Evolutionary conservation across 1,140 invertebrate species (phyloP).

Genomic region (Coelopa frigida): DNA sequence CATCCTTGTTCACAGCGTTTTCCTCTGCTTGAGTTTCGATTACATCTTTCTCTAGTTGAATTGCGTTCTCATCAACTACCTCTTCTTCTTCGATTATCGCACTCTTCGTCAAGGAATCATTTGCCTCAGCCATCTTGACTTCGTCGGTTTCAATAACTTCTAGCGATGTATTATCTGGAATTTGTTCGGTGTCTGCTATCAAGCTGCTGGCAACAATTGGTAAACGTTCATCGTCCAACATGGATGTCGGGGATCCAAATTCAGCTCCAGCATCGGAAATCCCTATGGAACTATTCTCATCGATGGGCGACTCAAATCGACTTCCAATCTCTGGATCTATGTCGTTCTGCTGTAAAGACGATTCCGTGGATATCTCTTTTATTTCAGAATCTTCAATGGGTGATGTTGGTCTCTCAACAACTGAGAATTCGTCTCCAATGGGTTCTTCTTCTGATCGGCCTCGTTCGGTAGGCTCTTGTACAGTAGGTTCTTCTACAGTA

Average conservation of each 20-base stretch:
- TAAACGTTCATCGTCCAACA: slow-evolving; percentile 14
- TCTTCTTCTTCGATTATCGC: neutral
- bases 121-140: neutral
- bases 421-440: too few relatives aligned
- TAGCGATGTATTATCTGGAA: slow-evolving; percentile 3
- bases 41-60: neutral
- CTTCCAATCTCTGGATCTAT: too few relatives aligned
- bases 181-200: neutral
- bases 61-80: neutral
- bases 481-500: too few relatives aligned
- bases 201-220: neutral
- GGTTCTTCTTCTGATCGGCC: too few relatives aligned
- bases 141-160: neutral
- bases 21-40: neutral
- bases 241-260: slow-evolving; percentile 16
- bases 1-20: neutral
- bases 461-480: too few relatives aligned
- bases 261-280: slow-evolving; percentile 15
- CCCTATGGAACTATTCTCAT: slow-evolving; percentile 13
- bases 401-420: too few relatives aligned
- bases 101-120: neutral
- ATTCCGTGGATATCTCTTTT: too few relatives aligned
- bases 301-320: slow-evolving; percentile 12
- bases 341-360: too few relatives aligned
- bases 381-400: too few relatives aligned